phyloP scores from a whole-genome alignment of 2,888 invertebrate genomes.

The Poecilobothrus nobilitatus region DNA sequence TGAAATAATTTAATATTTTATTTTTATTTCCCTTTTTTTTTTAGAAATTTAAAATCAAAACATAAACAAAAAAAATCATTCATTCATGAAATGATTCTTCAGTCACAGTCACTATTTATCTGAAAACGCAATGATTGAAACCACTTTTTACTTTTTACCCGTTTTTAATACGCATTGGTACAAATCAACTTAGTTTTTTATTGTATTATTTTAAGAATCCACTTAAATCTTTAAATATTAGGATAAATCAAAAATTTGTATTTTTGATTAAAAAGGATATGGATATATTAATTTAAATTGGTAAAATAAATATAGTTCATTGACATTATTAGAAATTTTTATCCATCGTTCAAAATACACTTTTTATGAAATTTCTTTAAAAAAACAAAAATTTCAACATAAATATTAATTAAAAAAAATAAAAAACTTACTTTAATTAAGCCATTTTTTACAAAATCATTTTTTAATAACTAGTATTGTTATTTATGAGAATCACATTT shows the following conservation, averaged over 20 bases:
- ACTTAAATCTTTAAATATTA: no score
- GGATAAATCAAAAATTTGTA: no score
- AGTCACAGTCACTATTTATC: not conserved
- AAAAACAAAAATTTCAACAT: not conserved
- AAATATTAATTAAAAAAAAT: not conserved
- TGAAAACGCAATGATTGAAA: not conserved
- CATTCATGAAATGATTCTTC: not conserved
- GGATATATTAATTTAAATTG: no score
- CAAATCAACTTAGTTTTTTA: not conserved
- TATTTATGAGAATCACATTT: not conserved
- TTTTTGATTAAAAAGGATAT: no score
- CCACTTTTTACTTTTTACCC: not conserved
- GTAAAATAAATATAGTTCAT: not conserved
- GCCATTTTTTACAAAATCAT: not conserved
- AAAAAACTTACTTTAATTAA: not conserved
- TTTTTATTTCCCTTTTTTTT: no score
- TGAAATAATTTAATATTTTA: no score
- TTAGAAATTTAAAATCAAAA: not conserved
- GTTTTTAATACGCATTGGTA: not conserved
- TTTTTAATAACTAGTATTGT: not conserved
- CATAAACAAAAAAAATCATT: slow-evolving; percentile 1
- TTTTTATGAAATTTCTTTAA: no score
- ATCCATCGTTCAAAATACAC: not conserved
- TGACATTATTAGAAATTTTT: not conserved
- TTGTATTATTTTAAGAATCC: no score